phyloP scores from a whole-genome alignment of 2,113 vertebrate genomes.

The Thunnus thynnus region DNA sequence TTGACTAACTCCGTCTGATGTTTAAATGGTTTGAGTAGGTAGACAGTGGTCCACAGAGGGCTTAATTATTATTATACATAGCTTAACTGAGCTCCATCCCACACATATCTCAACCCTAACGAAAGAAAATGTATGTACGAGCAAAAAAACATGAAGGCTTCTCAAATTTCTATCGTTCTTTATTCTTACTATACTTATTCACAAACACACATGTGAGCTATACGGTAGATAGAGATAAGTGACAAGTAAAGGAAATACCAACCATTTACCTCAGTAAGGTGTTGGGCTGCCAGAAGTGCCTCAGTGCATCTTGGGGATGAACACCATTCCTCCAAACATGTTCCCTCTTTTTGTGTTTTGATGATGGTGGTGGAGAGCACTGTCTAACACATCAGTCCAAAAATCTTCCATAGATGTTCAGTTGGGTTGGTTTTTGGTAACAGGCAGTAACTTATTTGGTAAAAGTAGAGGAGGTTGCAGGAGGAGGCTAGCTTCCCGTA shows the following conservation, averaged over 20 bases:
- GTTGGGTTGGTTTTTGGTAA: no score
- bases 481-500: no score
- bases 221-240: no score
- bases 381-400: no score
- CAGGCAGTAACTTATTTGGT: no score
- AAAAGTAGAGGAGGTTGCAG: no score
- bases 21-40: conserved; percentile 16
- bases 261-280: no score
- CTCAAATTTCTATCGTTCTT: not conserved
- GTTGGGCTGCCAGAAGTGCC: no score
- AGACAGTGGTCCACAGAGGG: conserved; percentile 26
- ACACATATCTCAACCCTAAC: conserved; percentile 8
- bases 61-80: conserved; percentile 23
- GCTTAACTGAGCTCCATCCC: conserved; percentile 5
- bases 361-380: no score
- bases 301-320: not conserved
- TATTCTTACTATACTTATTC: not conserved
- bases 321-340: not conserved
- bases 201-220: not conserved
- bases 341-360: not conserved
- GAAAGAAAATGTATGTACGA: not conserved
- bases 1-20: conserved; percentile 21
- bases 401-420: no score
- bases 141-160: not conserved
- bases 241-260: no score